Evolutionary conservation across 1,140 invertebrate genomes (phyloP).

Genomic region (Hyles euphorbiae): DNA sequence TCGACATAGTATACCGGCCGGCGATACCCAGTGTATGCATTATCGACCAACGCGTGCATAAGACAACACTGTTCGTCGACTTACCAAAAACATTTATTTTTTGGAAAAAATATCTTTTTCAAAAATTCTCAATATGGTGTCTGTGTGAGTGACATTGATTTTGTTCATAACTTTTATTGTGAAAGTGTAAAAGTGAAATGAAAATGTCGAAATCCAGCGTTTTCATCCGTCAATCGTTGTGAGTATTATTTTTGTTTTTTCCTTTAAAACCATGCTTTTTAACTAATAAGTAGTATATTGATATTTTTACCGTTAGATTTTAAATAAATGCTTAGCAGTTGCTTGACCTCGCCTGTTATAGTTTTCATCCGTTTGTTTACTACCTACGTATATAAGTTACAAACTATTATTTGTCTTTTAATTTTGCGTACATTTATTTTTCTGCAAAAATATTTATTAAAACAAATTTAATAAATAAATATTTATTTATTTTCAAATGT

Average conservation of each 20-base stretch:
- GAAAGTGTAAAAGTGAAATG: constrained; percentile 11
- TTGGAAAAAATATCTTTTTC: constrained; percentile 4
- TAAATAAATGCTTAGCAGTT: background rate
- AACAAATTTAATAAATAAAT: no score
- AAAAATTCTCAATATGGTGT: background rate
- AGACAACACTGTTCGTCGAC: constrained; percentile 14
- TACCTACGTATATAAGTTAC: no score
- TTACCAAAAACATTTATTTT: background rate
- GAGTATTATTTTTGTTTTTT: constrained; percentile 22
- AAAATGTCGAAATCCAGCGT: constrained; percentile 34
- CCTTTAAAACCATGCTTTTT: no score
- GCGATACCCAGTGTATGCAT: constrained; percentile 19
- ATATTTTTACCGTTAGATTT: background rate
- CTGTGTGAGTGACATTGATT: no score
- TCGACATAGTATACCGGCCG: constrained; percentile 15
- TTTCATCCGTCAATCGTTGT: constrained; percentile 36
- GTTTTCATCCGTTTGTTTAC: no score
- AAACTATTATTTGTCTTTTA: no score
- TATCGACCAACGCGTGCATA: constrained; percentile 15
- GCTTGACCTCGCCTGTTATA: no score
- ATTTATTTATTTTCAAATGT: no score
- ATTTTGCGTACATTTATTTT: no score
- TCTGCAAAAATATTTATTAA: no score
- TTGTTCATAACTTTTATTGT: background rate
- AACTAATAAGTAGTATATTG: no score